A percentile compares a stretch with the other conserved stretches of the same genome.
These are phyloP conservation scores for Mionectes olivaceus DNA, from an alignment of 2,797 vertebrate genomes.

Conservation along the genomic window DNA sequence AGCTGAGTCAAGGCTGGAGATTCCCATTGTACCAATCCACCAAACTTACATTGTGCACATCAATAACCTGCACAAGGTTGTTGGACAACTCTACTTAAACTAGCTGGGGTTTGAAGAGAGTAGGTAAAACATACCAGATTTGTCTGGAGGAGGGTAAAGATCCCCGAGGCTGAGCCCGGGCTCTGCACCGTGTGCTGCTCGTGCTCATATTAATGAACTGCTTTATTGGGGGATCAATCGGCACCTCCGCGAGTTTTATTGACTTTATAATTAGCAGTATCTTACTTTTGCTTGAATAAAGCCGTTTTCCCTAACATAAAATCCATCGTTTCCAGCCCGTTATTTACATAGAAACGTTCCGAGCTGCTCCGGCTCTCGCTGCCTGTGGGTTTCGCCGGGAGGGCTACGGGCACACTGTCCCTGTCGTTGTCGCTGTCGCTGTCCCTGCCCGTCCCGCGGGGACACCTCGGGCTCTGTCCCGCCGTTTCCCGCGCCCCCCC, in stretches of 20 bases:
- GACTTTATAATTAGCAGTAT: constrained; percentile 57
- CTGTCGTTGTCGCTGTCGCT: not conserved
- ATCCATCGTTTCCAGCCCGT: not conserved
- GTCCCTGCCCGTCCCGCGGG: not conserved
- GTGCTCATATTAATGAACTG: constrained; percentile 44
- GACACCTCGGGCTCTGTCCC: not conserved
- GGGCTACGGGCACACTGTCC: too few relatives aligned
- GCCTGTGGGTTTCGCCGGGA: not conserved
- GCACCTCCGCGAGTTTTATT: not conserved
- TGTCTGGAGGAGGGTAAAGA: constrained; percentile 17
- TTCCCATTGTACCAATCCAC: not conserved
- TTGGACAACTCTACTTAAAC: not conserved
- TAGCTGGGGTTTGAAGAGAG: constrained; percentile 29
- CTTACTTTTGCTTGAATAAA: constrained; percentile 65
- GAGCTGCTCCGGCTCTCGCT: not conserved
- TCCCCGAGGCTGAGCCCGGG: not conserved
- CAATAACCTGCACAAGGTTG: constrained; percentile 18
- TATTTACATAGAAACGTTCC: rapidly evolving
- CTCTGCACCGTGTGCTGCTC: constrained; percentile 35
- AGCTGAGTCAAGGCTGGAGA: constrained; percentile 52
- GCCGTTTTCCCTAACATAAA: not conserved
- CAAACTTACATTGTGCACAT: constrained; percentile 17
- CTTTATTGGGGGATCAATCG: constrained; percentile 27
- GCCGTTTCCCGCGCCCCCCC: not conserved
- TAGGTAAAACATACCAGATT: constrained; percentile 6